Conservation (phyloP, 2,888 invertebrate species). For the Erpobdella octoculata region DNA sequence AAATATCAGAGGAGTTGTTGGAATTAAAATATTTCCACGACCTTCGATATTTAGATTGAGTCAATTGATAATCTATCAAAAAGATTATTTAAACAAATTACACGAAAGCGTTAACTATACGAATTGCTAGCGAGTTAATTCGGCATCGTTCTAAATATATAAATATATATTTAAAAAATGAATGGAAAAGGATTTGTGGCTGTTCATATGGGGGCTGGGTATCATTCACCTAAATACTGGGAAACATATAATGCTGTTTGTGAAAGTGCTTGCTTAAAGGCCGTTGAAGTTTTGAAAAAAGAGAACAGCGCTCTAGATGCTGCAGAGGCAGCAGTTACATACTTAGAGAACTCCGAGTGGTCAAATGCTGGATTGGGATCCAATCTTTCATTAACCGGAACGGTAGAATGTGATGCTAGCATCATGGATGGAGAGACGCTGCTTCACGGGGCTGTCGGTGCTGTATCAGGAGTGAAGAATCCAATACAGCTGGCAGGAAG, state of each 20-base stretch:
- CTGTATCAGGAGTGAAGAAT: constrained; percentile 60
- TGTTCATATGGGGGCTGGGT: too few species aligned
- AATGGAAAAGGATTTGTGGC: too few species aligned
- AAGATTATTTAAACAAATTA: too few species aligned
- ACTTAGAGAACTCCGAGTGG: constrained; percentile 68
- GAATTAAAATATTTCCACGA: too few species aligned
- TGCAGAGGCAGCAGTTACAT: constrained; percentile 69
- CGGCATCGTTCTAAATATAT: too few species aligned
- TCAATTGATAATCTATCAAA: too few species aligned
- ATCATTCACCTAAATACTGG: constrained; percentile 65
- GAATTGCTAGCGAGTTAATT: too few species aligned
- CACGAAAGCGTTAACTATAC: too few species aligned
- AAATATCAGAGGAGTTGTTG: too few species aligned
- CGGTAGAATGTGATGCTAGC: constrained; percentile 90
- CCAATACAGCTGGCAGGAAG: constrained; percentile 57
- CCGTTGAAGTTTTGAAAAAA: constrained; percentile 57
- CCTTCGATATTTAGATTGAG: too few species aligned
- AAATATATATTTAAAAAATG: too few species aligned
- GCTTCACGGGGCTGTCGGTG: constrained; percentile 75
- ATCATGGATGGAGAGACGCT: constrained; percentile 81
- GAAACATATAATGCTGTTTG: constrained; percentile 71
- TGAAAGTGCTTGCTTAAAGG: constrained; percentile 62
- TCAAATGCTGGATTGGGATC: constrained; percentile 92
- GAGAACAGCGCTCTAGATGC: constrained; percentile 72
- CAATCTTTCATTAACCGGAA: constrained; percentile 76